phyloP scores from a whole-genome alignment of 2,113 vertebrate species.

The Aplodontia rufa region DNA sequence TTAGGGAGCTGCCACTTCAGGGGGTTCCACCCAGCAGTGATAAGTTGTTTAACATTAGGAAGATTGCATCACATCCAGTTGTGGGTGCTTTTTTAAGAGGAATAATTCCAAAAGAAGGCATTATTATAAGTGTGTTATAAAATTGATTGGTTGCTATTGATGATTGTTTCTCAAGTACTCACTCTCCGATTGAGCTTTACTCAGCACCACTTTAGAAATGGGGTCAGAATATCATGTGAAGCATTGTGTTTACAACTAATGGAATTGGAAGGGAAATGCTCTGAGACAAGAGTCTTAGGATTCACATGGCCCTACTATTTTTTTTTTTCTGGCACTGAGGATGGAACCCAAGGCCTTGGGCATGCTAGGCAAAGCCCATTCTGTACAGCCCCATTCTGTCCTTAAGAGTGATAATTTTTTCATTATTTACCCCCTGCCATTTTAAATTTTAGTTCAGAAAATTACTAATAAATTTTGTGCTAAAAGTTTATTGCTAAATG shows the following conservation, averaged over 20 bases:
- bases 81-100: not conserved
- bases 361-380: not conserved
- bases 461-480: not conserved
- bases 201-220: not conserved
- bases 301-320: not conserved
- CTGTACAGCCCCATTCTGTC: not conserved
- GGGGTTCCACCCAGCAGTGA: slow-evolving; percentile 41
- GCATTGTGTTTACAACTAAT: not conserved
- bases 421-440: not conserved
- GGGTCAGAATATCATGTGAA: not conserved
- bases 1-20: slow-evolving; percentile 46
- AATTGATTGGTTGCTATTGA: not conserved
- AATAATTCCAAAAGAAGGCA: slow-evolving; percentile 23
- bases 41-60: slow-evolving; percentile 64
- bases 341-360: too few species aligned
- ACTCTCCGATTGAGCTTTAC: not conserved
- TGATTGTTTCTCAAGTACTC: not conserved
- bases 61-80: slow-evolving; percentile 57
- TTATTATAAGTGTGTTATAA: not conserved
- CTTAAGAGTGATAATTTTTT: not conserved
- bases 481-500: too few species aligned
- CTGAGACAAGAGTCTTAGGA: not conserved
- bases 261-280: not conserved
- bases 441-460: slow-evolving; percentile 39
- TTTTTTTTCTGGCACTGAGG: too few species aligned